Base-by-base conservation (phyloP, 2,113 vertebrate species). In the Rutilus rutilus region DNA sequence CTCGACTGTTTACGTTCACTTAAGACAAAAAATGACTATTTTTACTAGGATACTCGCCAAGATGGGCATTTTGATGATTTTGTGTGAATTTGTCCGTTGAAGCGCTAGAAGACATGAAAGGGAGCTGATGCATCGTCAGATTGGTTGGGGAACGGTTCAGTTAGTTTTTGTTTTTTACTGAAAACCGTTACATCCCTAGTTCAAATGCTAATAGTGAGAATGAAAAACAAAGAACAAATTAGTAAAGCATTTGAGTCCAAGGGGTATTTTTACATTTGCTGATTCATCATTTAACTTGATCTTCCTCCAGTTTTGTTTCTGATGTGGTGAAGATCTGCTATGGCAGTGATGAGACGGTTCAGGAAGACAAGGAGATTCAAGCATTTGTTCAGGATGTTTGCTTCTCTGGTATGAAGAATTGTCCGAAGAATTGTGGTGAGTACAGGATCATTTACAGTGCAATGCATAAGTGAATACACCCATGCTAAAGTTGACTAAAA, bases 251-350 rank as follows among this genome's bases (percentile, higher is more conserved):
- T 47, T 74, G 5, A 33, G 0, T 17, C 9, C 2, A 17, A 3
- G 14, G 33, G 36, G 4, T 19, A 19, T 64, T 64, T 71, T 86
- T 21, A 27, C 17, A 33, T 36, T 27, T 19, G 30, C 21, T n/a
- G 47, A 25, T 71, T 5, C 17, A 8, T 64, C 10, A 27, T 19
- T 25, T 33, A 17, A 6, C 21, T 69, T 67, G 30, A 12, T 54
- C 21, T 77, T 69, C 19, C 52, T 39, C 3, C 88, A 99, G 98
- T 86, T 99, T 99, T 92, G 94, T 93, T 6, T 91, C 92, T 1
- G 97, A 99, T 57, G 95, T 99, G 82, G 92, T 99, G 52, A 71
- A 84, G n/a, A 93, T 97, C 89, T 99, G 97, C 93, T 99, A 99
- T n/a, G 88, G 92, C 83, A 95, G 91, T 0, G 96, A 99, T 1